These are phyloP conservation scores for Pangasius sanitwongsei DNA, from an alignment of 2,797 vertebrate species.

Conservation along the genomic window DNA sequence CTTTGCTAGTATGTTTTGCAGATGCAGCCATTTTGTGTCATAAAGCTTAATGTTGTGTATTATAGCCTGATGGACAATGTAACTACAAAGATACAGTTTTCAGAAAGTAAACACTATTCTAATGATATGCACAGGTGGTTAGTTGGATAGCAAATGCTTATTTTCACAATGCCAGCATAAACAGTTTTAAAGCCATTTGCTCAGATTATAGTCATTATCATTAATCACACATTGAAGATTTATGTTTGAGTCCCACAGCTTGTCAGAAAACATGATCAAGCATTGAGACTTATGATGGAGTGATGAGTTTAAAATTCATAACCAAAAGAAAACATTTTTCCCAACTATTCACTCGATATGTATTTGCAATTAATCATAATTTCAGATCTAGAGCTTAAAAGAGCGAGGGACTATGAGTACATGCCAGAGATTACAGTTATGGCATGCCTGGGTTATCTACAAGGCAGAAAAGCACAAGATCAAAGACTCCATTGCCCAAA, in stretches of 20 bases:
- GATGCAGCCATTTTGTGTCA: not conserved
- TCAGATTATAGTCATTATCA: slow-evolving; percentile 34
- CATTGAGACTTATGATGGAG: slow-evolving; percentile 29
- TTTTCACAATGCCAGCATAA: not conserved
- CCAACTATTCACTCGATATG: slow-evolving; percentile 49
- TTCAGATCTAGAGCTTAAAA: slow-evolving; percentile 45
- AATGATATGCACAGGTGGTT: not conserved
- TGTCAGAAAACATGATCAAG: slow-evolving; percentile 44
- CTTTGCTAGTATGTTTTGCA: not conserved
- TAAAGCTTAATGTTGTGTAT: slow-evolving; percentile 4
- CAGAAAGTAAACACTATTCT: not conserved
- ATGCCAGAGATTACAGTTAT: slow-evolving; percentile 53
- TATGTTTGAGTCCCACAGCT: slow-evolving; percentile 20
- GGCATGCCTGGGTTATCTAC: slow-evolving; percentile 36
- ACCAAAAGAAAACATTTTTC: slow-evolving; percentile 46
- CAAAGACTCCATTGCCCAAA: slow-evolving; percentile 9
- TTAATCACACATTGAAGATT: slow-evolving; percentile 39
- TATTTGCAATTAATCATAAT: slow-evolving; percentile 55
- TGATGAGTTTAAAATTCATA: slow-evolving; percentile 51
- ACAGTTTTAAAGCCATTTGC: slow-evolving; percentile 26
- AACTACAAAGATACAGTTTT: not conserved
- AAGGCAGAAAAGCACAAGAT: slow-evolving; percentile 27
- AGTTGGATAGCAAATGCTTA: slow-evolving; percentile 5
- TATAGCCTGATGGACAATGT: not conserved
- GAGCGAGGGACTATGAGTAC: not conserved